Evolutionary conservation across 1,140 invertebrate genomes (phyloP).

Genomic region (Meloidogyne chitwoodi): DNA sequence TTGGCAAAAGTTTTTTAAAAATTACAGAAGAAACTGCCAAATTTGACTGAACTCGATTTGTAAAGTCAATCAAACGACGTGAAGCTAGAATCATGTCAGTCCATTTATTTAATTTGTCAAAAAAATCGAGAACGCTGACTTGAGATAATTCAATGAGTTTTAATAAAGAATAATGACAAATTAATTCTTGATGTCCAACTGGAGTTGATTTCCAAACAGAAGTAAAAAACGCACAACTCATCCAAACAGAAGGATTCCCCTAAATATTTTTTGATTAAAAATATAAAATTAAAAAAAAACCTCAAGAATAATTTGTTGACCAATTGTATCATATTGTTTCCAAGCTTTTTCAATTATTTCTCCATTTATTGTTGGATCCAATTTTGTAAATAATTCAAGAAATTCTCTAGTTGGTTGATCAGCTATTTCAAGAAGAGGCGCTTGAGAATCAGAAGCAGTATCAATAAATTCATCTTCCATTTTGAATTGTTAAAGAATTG

Average conservation of each 20-base stretch:
- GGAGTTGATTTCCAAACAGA: constrained; percentile 50
- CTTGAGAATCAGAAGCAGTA: not conserved
- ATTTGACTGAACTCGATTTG: constrained; percentile 80
- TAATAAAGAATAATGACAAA: constrained; percentile 34
- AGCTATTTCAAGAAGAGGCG: constrained; percentile 5
- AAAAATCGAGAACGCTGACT: constrained; percentile 82
- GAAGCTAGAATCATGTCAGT: constrained; percentile 84
- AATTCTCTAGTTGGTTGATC: constrained; percentile 35
- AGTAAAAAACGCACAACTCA: constrained; percentile 45
- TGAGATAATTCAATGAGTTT: constrained; percentile 42
- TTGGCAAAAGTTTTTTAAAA: constrained; percentile 85
- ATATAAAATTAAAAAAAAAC: constrained; percentile 11
- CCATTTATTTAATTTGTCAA: constrained; percentile 91
- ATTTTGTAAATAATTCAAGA: constrained; percentile 33
- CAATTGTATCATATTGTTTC: constrained; percentile 40
- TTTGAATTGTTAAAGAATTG: not conserved
- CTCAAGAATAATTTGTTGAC: constrained; percentile 45
- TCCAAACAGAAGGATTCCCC: constrained; percentile 44
- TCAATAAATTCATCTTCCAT: constrained; percentile 6
- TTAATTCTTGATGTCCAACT: constrained; percentile 39
- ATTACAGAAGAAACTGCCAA: constrained; percentile 90
- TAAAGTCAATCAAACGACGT: constrained; percentile 76
- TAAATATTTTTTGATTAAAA: constrained; percentile 16
- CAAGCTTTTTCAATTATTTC: constrained; percentile 46
- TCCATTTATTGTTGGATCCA: constrained; percentile 42